A percentile compares a stretch with the other conserved stretches of the same genome.
Evolutionary conservation across 2,888 invertebrate species (phyloP).

Genomic region (Resseliella maxima): DNA sequence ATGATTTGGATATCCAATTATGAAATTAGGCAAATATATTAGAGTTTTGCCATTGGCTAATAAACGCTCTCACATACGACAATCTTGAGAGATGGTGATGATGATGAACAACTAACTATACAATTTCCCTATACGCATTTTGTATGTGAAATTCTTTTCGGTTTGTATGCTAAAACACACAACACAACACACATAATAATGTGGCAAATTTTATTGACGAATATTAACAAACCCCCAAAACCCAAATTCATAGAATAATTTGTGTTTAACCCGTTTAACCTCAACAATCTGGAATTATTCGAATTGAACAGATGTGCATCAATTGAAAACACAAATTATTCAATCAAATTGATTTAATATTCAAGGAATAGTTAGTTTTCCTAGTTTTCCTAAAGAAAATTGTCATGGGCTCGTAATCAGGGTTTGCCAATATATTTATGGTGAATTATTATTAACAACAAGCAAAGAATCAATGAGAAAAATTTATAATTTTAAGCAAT

Average conservation of each 20-base stretch:
- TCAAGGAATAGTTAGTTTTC: background rate
- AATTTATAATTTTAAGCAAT: no score
- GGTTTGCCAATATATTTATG: no score
- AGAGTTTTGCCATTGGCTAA: background rate
- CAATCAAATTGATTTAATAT: background rate
- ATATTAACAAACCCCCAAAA: background rate
- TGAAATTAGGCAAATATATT: conserved; percentile 26
- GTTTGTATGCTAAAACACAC: background rate
- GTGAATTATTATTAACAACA: no score
- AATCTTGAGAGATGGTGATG: background rate
- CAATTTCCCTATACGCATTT: no score
- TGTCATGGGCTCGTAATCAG: no score
- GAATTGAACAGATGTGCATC: background rate
- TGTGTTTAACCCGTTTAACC: conserved; percentile 44
- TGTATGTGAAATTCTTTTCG: no score
- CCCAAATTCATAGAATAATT: background rate
- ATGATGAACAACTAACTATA: no score
- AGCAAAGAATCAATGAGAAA: no score
- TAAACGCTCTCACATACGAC: background rate
- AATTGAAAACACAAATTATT: background rate
- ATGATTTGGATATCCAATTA: conserved; percentile 14
- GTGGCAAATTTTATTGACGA: conserved; percentile 33
- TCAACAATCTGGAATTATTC: conserved; percentile 39
- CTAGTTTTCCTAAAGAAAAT: no score
- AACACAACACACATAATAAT: background rate